Evolutionary conservation across 2,113 vertebrate species (phyloP).

Genomic region (Pachycephala philippinensis): DNA sequence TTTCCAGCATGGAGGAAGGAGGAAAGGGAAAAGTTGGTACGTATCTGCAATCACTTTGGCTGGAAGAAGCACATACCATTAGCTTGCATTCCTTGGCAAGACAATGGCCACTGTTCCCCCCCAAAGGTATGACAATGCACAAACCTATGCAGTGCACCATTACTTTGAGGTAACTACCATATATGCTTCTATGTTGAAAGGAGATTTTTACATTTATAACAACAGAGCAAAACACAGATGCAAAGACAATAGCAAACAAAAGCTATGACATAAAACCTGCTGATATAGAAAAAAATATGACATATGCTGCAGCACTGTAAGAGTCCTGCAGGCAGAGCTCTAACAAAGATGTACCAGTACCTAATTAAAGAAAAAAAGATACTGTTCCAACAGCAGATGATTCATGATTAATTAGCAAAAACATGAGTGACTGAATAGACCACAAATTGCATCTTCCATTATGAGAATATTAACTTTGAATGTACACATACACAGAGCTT

Average conservation of each 20-base stretch:
- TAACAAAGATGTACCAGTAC: neutral
- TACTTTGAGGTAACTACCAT: neutral
- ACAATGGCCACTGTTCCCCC: neutral
- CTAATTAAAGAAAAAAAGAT: constrained; percentile 39
- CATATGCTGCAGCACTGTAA: neutral
- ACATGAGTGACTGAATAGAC: neutral
- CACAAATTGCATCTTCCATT: constrained; percentile 15
- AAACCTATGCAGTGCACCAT: neutral
- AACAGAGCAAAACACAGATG: neutral
- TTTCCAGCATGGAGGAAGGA: neutral
- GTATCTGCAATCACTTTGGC: neutral
- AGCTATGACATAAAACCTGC: neutral
- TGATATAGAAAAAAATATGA: neutral
- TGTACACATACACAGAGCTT: neutral
- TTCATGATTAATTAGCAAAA: constrained; percentile 65
- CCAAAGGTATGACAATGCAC: neutral
- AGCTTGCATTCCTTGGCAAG: neutral
- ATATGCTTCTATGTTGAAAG: neutral
- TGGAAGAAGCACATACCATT: neutral
- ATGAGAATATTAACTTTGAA: constrained; percentile 12
- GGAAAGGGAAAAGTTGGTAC: neutral
- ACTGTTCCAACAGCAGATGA: constrained; percentile 38
- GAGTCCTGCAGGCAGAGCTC: constrained; percentile 5
- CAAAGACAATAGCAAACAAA: neutral
- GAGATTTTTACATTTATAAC: neutral